Evolutionary conservation across 2,797 vertebrate genomes (phyloP), one percentile per base, ranked within the genome.

Genomic region (Myiotriccus ornatus): DNA sequence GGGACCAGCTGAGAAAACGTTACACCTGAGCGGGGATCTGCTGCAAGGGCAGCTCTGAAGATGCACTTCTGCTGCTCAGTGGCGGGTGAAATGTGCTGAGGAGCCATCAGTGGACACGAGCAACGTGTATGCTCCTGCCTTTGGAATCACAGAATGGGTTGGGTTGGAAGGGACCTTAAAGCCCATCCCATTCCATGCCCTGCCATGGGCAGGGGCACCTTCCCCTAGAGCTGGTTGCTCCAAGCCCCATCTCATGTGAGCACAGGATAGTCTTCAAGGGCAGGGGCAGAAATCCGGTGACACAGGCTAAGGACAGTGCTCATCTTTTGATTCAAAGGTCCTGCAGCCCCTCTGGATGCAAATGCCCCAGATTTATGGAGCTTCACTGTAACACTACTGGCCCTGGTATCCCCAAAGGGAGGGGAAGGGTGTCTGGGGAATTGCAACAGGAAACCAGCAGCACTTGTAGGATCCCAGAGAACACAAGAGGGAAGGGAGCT

Each of bases 71-170:
- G 8, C 63, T 79, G n/a, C 46, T 62, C 50, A 49, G 20, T 23
- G 57, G 22, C 23, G 30, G 21, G 41, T 24, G 34, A 7, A 25
- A 11, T 0, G 0, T 7, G n/a, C 10, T 1, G 1, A 55, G 19
- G 71, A 85, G 27, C 50, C 46, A 46, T 5, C 78, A 62, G 57
- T 6, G 13, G 43, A 7, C 64, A 59, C 10, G 9, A 19, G 21
- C 32, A 46, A 34, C 0, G 0, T 5, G 28, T n/a, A 18, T 10
- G 1, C 35, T 57, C 67, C 62, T 83, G 37, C 21, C 56, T 37
- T 39, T 8, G 27, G 24, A 46, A 34, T 16, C 56, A 32, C 50
- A 64, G 52, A 52, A 34, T 23, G 34, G 30, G 35, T 23, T 23
- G 24, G 18, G 21, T 41, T 41, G 52, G 46, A 77, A 65, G 10